Conservation (phyloP, 2,888 invertebrate species). For the Aquatica leii region DNA sequence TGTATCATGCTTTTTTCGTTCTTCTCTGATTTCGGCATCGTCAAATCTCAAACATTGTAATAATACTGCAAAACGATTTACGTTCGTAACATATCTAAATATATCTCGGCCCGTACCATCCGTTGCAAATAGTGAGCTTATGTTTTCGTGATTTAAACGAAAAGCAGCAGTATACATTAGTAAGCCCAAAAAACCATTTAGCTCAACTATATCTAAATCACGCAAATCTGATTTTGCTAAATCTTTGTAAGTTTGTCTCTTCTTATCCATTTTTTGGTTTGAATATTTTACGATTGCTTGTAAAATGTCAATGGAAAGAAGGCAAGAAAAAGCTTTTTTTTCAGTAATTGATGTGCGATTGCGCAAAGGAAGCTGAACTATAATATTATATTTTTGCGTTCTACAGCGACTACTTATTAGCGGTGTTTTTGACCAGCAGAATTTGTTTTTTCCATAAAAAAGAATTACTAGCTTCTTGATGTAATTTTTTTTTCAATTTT, state of each 20-base stretch:
- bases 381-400: conserved; percentile 7
- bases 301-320: not conserved
- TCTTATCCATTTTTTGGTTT: conserved; percentile 3
- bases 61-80: conserved; percentile 37
- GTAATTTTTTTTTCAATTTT: not conserved
- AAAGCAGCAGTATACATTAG: conserved; percentile 37
- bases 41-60: conserved; percentile 43
- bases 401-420: conserved; percentile 7
- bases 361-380: not conserved
- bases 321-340: not conserved
- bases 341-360: not conserved
- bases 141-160: conserved; percentile 41
- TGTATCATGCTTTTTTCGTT: conserved; percentile 32
- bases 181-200: conserved; percentile 41
- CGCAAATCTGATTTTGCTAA: conserved; percentile 13
- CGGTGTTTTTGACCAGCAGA: not conserved
- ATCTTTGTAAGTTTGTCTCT: conserved; percentile 1
- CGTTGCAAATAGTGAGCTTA: conserved; percentile 11
- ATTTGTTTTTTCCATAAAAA: conserved; percentile 7
- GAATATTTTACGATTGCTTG: conserved; percentile 2
- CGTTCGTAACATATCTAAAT: conserved; percentile 40
- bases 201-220: conserved; percentile 35
- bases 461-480: not conserved
- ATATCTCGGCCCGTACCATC: conserved; percentile 43
- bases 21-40: conserved; percentile 32